phyloP scores from a whole-genome alignment of 1,140 invertebrate genomes.

The Trachymyrmex cornetzi region DNA sequence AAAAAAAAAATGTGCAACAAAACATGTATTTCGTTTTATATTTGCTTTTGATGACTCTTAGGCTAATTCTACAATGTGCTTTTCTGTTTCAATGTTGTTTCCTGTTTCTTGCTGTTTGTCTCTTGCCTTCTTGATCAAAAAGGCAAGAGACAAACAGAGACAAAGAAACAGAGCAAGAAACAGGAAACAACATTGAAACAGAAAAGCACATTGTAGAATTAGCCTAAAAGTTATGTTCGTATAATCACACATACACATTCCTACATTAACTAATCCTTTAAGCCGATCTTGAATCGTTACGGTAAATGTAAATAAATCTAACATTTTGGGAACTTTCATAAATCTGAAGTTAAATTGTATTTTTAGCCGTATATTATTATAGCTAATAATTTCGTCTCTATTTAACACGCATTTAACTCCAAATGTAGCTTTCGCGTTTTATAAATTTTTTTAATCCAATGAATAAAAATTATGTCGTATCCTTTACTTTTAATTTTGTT shows the following conservation, averaged over 20 bases:
- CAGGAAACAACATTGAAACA: no score
- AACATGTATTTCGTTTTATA: neutral
- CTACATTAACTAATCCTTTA: neutral
- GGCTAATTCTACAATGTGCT: no score
- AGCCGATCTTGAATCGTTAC: neutral
- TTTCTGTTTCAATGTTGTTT: no score
- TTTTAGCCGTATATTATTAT: neutral
- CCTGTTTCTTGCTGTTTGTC: no score
- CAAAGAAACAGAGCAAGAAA: no score
- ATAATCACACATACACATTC: neutral
- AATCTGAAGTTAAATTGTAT: neutral
- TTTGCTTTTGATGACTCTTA: neutral
- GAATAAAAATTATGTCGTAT: neutral
- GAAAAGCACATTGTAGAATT: no score
- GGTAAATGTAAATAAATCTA: neutral
- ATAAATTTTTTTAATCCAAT: neutral
- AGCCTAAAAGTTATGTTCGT: neutral
- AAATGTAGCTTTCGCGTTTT: neutral
- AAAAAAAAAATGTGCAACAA: conserved; percentile 4
- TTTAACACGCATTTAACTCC: neutral
- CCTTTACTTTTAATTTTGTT: neutral
- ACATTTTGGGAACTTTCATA: neutral
- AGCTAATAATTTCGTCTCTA: neutral
- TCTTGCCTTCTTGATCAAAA: no score
- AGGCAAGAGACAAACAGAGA: no score